Evolutionary conservation across 2,797 vertebrate genomes (phyloP), one percentile per base, ranked within the genome.

Genomic region (Crenuchus spilurus): DNA sequence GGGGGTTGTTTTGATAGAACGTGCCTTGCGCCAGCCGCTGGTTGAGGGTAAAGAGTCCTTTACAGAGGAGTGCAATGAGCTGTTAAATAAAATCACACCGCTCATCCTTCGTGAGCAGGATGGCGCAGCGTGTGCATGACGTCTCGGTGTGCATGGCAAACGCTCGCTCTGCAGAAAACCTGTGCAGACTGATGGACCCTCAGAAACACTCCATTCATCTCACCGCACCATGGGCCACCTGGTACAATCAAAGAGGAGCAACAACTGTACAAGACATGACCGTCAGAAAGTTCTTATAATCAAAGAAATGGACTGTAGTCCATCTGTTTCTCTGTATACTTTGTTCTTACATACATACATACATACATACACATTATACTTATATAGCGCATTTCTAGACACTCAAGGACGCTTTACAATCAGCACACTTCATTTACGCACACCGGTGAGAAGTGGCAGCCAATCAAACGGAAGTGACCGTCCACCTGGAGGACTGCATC

Each of bases 21-120:
- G 35, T 6, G 63, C 62, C 46, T 20, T 42, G 41, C 68, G 79
- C 62, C 37, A 70, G 46, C 42, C 16, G 77, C 79, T 65, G 54
- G 72, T 55, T 48, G 35, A 73, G 48, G 67, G 64, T 81, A 79
- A 26, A 54, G 75, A 37, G 61, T 80, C 70, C 78, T 82, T 80
- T 75, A 64, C 58, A 57, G 42, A 37, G 81, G 80, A 82, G 79
- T 74, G 78, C 78, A 88, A 90, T 84, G 80, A 86, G 84, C 85
- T 81, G 82, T 84, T 82, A 70, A 79, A 85, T 78, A 71, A 76
- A 67, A 82, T 84, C 83, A 51, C 62, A 4, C 75, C 55, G 7
- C 75, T 81, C 81, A 81, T 87, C 78, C 77, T 75, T 69, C 71
- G 67, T 39, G 48, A 75, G 75, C 51, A 73, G 76, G 1, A 28